Evolutionary conservation across 2,888 invertebrate species (phyloP).

Genomic region (Cataglyphis cursor): DNA sequence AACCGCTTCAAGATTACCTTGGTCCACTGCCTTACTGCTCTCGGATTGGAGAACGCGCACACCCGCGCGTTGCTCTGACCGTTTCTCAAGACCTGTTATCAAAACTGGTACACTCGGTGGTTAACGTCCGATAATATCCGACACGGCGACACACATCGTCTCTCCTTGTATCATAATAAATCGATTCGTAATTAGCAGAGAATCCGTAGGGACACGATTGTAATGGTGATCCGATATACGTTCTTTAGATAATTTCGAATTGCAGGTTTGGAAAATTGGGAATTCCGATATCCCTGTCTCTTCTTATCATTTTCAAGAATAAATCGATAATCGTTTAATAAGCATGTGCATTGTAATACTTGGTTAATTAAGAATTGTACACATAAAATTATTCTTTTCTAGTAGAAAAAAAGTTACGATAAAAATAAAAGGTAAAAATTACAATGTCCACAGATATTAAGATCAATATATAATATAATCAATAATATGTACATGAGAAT

Average conservation of each 20-base stretch:
- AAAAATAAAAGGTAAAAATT: background rate
- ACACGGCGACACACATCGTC: slow-evolving; percentile 37
- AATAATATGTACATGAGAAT: slow-evolving; percentile 29
- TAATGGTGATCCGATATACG: slow-evolving; percentile 47
- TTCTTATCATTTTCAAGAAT: background rate
- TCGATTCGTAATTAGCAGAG: slow-evolving; percentile 50
- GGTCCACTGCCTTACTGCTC: slow-evolving; percentile 79
- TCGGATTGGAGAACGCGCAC: slow-evolving; percentile 63
- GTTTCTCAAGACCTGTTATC: slow-evolving; percentile 72
- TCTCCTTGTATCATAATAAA: slow-evolving; percentile 36
- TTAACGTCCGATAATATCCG: slow-evolving; percentile 7
- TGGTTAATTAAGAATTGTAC: background rate
- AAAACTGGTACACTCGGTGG: slow-evolving; percentile 72
- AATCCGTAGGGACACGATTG: background rate
- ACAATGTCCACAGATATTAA: background rate
- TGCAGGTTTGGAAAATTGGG: slow-evolving; percentile 34
- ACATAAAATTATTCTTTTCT: background rate
- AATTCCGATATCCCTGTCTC: background rate
- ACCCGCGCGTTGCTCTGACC: slow-evolving; percentile 27
- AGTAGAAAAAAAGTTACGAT: background rate
- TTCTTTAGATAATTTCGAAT: slow-evolving; percentile 43
- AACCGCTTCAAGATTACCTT: slow-evolving; percentile 77
- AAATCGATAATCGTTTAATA: slow-evolving; percentile 16
- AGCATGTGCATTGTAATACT: background rate
- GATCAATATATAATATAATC: background rate